Percentiles rank a stretch among this genome's conserved stretches.
phyloP scores from a whole-genome alignment of 2,888 invertebrate genomes.

The Arrhopalites spinosus region DNA sequence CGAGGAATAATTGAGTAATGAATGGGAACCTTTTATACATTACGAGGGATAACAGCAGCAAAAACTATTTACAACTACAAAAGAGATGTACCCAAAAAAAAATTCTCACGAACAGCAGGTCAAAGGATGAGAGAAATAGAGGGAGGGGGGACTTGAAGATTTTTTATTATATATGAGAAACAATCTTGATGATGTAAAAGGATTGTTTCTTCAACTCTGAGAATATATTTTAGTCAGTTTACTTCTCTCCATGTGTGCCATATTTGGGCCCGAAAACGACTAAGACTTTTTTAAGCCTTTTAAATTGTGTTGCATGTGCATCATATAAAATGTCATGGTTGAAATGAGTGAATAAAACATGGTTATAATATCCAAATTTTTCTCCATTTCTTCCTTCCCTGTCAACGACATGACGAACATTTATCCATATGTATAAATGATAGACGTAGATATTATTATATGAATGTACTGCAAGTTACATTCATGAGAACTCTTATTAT shows the following conservation, averaged over 20 bases:
- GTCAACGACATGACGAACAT: neutral
- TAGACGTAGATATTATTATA: neutral
- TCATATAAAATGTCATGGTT: neutral
- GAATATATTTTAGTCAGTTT: no score
- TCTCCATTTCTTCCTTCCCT: neutral
- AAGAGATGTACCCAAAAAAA: neutral
- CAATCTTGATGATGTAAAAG: neutral
- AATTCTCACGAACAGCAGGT: neutral
- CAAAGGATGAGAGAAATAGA: no score
- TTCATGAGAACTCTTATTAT: neutral
- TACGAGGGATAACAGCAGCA: no score
- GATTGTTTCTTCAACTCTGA: neutral
- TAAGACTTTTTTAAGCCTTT: no score
- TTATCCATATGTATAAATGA: neutral
- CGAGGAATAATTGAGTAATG: slow-evolving; percentile 21
- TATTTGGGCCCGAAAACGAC: neutral
- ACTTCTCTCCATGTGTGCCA: no score
- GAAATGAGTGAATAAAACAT: slow-evolving; percentile 5
- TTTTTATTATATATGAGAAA: no score
- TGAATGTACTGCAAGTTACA: neutral
- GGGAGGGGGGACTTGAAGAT: no score
- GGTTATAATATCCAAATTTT: neutral
- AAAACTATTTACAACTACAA: no score
- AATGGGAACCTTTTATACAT: slow-evolving; percentile 20
- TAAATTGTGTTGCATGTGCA: neutral